Base-by-base conservation (phyloP, 2,797 vertebrate species). In the Helarctos malayanus region DNA sequence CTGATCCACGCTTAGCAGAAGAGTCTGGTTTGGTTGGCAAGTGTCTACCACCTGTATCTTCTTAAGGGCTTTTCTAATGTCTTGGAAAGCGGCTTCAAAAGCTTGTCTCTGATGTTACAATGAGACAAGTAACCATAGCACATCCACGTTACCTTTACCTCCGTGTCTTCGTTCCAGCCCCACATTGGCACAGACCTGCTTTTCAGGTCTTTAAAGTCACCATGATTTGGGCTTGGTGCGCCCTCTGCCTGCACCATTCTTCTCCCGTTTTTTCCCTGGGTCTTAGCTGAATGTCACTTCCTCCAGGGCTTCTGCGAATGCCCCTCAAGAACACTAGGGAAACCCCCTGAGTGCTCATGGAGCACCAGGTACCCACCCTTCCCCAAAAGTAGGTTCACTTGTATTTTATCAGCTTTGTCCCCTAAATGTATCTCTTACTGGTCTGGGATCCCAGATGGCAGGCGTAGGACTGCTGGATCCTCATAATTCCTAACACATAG, bases 41-140 rank as follows among this genome's bases (percentile, higher is more conserved):
- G 47, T 0, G 0, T 4, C 52, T n/a, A 57, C 9, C 10, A 27
- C 4, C 29, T 54, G 0, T 9, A 35, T 73, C 71, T 84, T 14
- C 71, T 84, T 14, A 35, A 45, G 54, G 49, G 35, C 15, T 87
- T 38, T 79, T 59, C 76, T 14, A 65, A 86, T 8, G 54, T 90
- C 35, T 9, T 57, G 76, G 38, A 65, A 95, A 71, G 5, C 23
- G 35, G 29, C 27, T 59, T 65, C 65, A 78, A 86, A 41, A 85
- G 35, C 21, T 80, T 52, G 8, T 93, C 32, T 92, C 29, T 61
- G 14, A 56, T 18, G 14, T 23, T 68, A 38, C 19, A 11, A 89
- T 2, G 52, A 87, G 80, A n/a, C 29, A 65, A 35, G 7, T 2
- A 56, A 11, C 27, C 4, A 52, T 18, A 29, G 23, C 7, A 27